These are phyloP conservation scores for Pachymerium ferrugineum DNA, from an alignment of 2,888 invertebrate species.

Conservation along the genomic window DNA sequence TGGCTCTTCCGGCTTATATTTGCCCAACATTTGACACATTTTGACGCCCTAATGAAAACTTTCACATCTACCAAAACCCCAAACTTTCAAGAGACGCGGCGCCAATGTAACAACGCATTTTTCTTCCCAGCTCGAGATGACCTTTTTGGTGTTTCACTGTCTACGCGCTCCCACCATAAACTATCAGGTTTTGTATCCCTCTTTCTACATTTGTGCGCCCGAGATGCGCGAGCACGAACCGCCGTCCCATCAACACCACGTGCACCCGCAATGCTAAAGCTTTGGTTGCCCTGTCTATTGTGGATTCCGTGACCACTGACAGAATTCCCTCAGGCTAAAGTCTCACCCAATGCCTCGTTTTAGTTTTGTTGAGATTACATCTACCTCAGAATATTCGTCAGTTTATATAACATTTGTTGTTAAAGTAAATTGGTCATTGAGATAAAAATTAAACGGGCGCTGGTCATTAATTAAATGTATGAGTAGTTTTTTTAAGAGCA, in stretches of 20 bases:
- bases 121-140: neutral
- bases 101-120: neutral
- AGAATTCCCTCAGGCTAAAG: slow-evolving; percentile 11
- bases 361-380: neutral
- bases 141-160: neutral
- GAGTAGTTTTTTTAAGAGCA: no score
- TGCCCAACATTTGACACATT: neutral
- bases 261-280: slow-evolving; percentile 6
- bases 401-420: neutral
- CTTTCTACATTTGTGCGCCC: neutral
- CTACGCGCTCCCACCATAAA: slow-evolving; percentile 11
- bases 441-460: no score
- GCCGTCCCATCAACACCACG: slow-evolving; percentile 24
- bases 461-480: no score
- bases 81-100: no score
- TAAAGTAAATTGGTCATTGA: neutral
- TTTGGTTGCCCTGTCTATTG: slow-evolving; percentile 15
- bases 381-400: neutral
- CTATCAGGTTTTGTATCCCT: slow-evolving; percentile 18
- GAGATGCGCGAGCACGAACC: slow-evolving; percentile 4
- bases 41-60: neutral
- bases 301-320: neutral
- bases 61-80: neutral
- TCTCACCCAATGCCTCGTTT: neutral
- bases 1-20: slow-evolving; percentile 8